Conservation (phyloP, 2,113 vertebrate genomes). For the Melanocharis versteri region DNA sequence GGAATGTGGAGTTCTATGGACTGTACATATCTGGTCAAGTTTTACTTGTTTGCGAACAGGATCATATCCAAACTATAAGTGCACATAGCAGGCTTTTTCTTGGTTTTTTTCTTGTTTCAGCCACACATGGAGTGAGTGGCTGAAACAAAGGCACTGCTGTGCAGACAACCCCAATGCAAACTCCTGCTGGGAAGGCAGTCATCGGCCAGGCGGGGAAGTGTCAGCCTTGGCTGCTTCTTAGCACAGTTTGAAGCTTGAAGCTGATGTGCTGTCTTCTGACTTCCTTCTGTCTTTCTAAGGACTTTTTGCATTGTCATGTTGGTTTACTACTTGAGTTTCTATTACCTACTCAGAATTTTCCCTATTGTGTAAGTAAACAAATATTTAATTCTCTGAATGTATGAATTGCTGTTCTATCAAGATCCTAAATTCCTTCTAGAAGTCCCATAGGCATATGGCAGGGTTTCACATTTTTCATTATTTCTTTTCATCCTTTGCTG, state of each 20-base stretch:
- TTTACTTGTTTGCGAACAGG: neutral
- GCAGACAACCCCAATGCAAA: neutral
- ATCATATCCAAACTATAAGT: neutral
- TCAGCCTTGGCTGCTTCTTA: neutral
- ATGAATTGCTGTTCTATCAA: neutral
- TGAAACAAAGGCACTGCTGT: neutral
- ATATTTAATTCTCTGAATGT: neutral
- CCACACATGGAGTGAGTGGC: neutral
- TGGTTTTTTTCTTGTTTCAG: too few relatives aligned
- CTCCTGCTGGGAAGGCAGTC: neutral
- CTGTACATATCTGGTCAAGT: too few relatives aligned
- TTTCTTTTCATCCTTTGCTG: neutral
- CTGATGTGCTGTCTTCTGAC: neutral
- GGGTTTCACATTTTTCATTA: neutral
- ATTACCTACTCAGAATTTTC: neutral
- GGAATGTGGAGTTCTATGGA: neutral
- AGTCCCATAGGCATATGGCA: neutral
- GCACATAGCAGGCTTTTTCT: fast-evolving
- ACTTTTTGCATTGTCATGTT: neutral
- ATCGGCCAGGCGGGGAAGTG: neutral
- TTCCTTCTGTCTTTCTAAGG: neutral
- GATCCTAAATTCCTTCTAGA: neutral
- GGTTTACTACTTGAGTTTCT: neutral
- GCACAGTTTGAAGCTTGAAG: neutral
- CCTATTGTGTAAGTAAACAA: neutral